Base-by-base conservation (phyloP, 2,113 vertebrate species). In the Erpornis zantholeuca region DNA sequence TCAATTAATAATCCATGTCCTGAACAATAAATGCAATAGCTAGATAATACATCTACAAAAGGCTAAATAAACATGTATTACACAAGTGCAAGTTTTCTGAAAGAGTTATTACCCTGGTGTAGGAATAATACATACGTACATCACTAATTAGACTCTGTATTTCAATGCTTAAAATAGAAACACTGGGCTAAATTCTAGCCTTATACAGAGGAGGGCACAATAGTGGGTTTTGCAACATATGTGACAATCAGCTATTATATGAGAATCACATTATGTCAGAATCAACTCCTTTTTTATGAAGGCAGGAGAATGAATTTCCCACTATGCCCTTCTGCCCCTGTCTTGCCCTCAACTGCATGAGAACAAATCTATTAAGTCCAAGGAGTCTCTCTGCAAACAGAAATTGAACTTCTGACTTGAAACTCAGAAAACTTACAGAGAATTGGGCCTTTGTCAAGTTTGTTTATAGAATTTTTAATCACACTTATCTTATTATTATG, bases 1-100 rank as follows among this genome's bases (percentile, higher is more conserved):
- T 93, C 80, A 96, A 90, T 94, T 97, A 97, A 96, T 97, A 96
- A 95, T 84, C 79, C 53, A 60, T 79, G 85, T 52, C n/a, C 85
- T 82, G 65, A 95, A 92, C 57, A 36, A 73, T 68, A 92, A 92
- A 92, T 94, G 64, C 52, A 83, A 77, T 75, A 92, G 70, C 88
- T 93, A 91, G 52, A 90, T 88, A 92, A 92, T 68, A 54, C 42
- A 88, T 47, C n/a, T 69, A 83, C 25, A 13, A 92, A 96, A 88
- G 75, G 60, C 56, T 95, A 95, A 96, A 96, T 94, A 97, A 94
- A 91, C 82, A 93, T 64, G 78, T 80, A 75, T 68, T 90, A 68
- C 57, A 93, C 59, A 71, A 94, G 44, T 64, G 36, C 47, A 89
- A 85, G 83, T 44, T 63, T 95, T 91, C 88, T 91, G 16, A 60